Conservation (phyloP, 2,888 invertebrate genomes). For the Melipona beecheii region DNA sequence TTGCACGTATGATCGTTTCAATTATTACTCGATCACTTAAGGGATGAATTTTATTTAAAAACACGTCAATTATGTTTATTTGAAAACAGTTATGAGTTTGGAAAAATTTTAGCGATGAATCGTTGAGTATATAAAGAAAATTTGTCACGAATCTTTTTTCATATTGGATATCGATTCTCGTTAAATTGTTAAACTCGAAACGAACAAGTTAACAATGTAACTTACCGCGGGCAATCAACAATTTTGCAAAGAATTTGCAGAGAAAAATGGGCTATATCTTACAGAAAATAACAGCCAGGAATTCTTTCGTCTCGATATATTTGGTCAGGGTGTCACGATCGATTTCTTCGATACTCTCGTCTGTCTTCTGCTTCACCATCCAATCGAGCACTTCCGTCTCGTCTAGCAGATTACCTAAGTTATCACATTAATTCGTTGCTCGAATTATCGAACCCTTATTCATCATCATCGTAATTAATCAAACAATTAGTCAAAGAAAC, state of each 20-base stretch:
- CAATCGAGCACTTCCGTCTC: slow-evolving; percentile 94
- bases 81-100: not conserved
- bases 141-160: not conserved
- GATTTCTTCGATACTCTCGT: slow-evolving; percentile 96
- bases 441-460: slow-evolving; percentile 1
- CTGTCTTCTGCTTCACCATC: slow-evolving; percentile 96
- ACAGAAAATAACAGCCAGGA: slow-evolving; percentile 96
- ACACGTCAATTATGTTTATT: too few species aligned
- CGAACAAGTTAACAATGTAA: not conserved
- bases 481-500: not conserved
- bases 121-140: not conserved
- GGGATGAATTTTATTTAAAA: not conserved
- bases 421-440: slow-evolving; percentile 27
- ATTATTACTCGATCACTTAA: not conserved
- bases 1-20: not conserved
- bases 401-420: slow-evolving; percentile 89
- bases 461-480: not conserved
- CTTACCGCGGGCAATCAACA: not conserved
- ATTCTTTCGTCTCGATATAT: slow-evolving; percentile 95
- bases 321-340: slow-evolving; percentile 92
- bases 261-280: slow-evolving; percentile 84
- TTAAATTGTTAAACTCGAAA: not conserved
- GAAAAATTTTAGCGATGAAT: not conserved
- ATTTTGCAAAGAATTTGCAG: not conserved
- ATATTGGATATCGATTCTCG: not conserved